Base-by-base conservation (phyloP, 2,888 invertebrate genomes). In the Lasioglossum pauxillum region DNA sequence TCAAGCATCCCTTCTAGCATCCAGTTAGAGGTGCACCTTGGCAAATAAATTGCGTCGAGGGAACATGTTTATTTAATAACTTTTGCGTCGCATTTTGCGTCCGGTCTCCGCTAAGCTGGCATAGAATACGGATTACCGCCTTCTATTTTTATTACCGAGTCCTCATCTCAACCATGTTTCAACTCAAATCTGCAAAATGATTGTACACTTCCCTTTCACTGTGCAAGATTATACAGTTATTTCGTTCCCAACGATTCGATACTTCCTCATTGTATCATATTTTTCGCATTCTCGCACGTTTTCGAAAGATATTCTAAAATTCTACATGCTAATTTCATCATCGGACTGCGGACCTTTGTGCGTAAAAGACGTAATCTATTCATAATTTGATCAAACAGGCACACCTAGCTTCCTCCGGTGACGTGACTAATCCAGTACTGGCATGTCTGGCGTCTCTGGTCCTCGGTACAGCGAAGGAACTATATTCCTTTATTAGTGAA, bases 1-100 rank as follows among this genome's bases (percentile, higher is more conserved):
- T 27, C 41, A 2, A n/a, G 35, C 72, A 49, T 64, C 67, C 67
- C 67, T 67, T 78, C 31, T 75, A 69, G 77, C 71, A 78, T 85
- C 82, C 82, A 67, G 85, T 87, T 85, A 80, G 80, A 67, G 64
- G 27, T 35, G 35, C 35, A 19, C 67, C 8, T 35, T 31, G 67
- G 67, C 35, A 67, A 67, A 67, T 67, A 67, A 67, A 67, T 67
- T 31, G 23, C 67, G 67, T 0, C 23, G 23, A n/a, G 41, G 35
- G n/a, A 38, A 69, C 69, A 35, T 69, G 69, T 67, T 67, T 67
- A 67, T 67, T 67, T 67, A 67, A 35, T 67, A 67, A 67, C 67
- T 67, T 67, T 23, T 35, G 23, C 35, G 14, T 31, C 19, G 35
- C 19, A 19, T 8, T 38, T 69, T 23, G 5, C 35, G 44, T 44